Conservation (phyloP, 2,113 vertebrate species). For the Atractosteus spatula region DNA sequence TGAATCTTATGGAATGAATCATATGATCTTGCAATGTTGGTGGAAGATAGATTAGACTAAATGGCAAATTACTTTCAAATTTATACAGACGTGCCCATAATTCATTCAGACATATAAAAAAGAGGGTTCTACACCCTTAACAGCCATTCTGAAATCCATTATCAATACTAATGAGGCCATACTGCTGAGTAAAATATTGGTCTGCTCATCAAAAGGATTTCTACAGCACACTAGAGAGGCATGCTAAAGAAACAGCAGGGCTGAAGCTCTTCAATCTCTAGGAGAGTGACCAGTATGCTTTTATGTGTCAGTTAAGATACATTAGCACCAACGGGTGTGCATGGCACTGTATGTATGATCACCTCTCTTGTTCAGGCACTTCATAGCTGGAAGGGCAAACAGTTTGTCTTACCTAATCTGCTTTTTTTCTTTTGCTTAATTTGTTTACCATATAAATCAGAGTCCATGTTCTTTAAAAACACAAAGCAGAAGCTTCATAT, state of each 20-base stretch:
- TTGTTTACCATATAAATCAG: constrained; percentile 1
- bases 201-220: background rate
- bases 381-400: background rate
- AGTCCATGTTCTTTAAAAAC: constrained; percentile 1
- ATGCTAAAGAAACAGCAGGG: background rate
- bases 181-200: constrained; percentile 8
- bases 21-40: constrained; percentile 8
- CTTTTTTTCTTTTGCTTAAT: background rate
- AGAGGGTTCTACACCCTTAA: background rate
- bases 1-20: constrained; percentile 16
- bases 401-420: background rate
- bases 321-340: background rate
- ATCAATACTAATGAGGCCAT: constrained; percentile 22
- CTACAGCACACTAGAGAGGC: background rate
- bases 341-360: too few relatives aligned
- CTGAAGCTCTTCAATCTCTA: background rate
- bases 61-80: constrained; percentile 26
- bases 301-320: background rate
- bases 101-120: constrained; percentile 27
- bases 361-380: background rate
- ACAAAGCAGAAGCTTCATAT: constrained; percentile 5
- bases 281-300: background rate
- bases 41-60: constrained; percentile 33
- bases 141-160: constrained; percentile 19
- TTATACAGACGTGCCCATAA: constrained; percentile 33